A percentile compares a stretch with the other conserved stretches of the same genome.
Conservation (phyloP, 2,797 vertebrate genomes). For the Xenopus petersii region DNA sequence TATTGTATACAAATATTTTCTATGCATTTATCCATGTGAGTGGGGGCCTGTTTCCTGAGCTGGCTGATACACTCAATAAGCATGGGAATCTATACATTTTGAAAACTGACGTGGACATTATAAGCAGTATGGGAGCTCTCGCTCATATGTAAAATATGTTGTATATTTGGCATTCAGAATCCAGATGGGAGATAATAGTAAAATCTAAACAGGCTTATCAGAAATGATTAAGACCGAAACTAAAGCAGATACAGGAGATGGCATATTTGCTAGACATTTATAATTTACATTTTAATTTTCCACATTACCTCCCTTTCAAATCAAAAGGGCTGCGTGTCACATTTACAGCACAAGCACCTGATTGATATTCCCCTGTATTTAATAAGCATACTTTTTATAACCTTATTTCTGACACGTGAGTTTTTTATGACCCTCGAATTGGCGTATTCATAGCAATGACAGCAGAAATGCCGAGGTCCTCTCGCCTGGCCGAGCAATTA, state of each 20-base stretch:
- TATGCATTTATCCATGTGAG: no score
- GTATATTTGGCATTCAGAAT: no score
- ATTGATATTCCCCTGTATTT: constrained; percentile 12
- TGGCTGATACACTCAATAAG: no score
- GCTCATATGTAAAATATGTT: no score
- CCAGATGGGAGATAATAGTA: no score
- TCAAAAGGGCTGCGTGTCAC: neutral
- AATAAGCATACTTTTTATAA: constrained; percentile 21
- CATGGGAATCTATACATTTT: no score
- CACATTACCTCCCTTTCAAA: neutral
- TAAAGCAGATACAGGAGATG: neutral
- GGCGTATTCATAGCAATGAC: constrained; percentile 11
- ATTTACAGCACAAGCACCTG: neutral
- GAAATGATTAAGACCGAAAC: no score
- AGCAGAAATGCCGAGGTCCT: neutral
- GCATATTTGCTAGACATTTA: neutral
- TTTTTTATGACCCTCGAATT: neutral
- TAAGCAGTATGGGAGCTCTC: no score
- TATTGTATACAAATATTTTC: no score
- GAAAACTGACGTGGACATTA: no score
- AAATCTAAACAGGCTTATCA: no score
- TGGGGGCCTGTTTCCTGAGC: no score
- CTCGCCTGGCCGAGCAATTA: constrained; percentile 19
- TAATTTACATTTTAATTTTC: neutral
- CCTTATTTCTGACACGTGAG: constrained; percentile 2